These are phyloP conservation scores for Saturnia japonica DNA, from an alignment of 2,888 invertebrate genomes.

Conservation along the genomic window DNA sequence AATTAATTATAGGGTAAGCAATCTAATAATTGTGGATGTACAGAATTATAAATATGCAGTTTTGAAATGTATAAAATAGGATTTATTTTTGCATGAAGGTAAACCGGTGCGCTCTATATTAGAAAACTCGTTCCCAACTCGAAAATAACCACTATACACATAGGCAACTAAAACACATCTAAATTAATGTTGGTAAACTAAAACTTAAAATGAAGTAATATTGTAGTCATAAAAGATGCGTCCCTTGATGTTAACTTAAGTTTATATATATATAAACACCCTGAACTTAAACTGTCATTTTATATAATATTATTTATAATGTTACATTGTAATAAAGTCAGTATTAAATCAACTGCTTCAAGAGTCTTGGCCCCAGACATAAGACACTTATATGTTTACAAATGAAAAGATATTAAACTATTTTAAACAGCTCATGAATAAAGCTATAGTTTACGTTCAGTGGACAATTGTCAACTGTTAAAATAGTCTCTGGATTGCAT, in stretches of 20 bases:
- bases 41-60: background rate
- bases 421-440: background rate
- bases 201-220: background rate
- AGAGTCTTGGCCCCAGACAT: background rate
- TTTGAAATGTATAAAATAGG: background rate
- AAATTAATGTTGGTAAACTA: background rate
- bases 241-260: background rate
- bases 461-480: background rate
- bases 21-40: background rate
- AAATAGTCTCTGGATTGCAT: background rate
- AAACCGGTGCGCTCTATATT: background rate
- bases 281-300: conserved; percentile 1
- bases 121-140: background rate
- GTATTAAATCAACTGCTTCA: background rate
- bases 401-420: conserved; percentile 5
- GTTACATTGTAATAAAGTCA: conserved; percentile 2
- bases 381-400: background rate
- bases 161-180: background rate
- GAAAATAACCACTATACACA: background rate
- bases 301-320: too few relatives aligned
- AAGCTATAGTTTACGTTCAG: background rate
- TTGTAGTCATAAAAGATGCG: background rate
- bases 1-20: background rate
- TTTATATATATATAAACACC: background rate
- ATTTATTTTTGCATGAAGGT: background rate